Evolutionary conservation across 2,797 vertebrate genomes (phyloP).

Genomic region (Takifugu ocellatus): DNA sequence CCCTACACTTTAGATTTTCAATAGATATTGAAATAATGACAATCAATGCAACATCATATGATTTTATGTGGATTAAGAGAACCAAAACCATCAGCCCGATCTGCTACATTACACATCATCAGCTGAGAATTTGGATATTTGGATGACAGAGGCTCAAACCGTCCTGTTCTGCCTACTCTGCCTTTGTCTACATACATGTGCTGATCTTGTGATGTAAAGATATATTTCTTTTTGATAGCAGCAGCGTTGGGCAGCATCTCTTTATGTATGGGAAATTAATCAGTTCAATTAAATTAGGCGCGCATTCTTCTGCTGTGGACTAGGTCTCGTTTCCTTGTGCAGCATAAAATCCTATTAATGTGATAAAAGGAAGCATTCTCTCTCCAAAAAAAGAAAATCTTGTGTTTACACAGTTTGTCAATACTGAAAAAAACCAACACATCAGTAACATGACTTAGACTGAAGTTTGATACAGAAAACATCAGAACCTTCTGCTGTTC

Average conservation of each 20-base stretch:
- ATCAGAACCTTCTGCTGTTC: conserved; percentile 18
- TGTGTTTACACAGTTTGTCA: conserved; percentile 41
- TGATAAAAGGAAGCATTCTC: conserved; percentile 29
- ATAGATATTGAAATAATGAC: no score
- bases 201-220: background rate
- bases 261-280: background rate
- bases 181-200: background rate
- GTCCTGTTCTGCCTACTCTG: no score
- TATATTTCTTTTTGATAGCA: no score
- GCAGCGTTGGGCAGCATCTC: background rate
- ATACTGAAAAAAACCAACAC: conserved; percentile 36
- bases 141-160: background rate
- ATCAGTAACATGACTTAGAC: conserved; percentile 33
- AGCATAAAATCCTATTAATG: conserved; percentile 34
- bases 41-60: no score
- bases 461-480: conserved; percentile 32
- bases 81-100: background rate
- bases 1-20: background rate
- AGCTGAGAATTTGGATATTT: background rate
- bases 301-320: conserved; percentile 20
- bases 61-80: no score
- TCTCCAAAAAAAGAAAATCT: conserved; percentile 31
- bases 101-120: background rate
- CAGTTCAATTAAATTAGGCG: background rate
- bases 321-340: conserved; percentile 17